A percentile compares a stretch with the other conserved stretches of the same genome.
Evolutionary conservation across 2,888 invertebrate genomes (phyloP).

Genomic region (Nephrotoma flavescens): DNA sequence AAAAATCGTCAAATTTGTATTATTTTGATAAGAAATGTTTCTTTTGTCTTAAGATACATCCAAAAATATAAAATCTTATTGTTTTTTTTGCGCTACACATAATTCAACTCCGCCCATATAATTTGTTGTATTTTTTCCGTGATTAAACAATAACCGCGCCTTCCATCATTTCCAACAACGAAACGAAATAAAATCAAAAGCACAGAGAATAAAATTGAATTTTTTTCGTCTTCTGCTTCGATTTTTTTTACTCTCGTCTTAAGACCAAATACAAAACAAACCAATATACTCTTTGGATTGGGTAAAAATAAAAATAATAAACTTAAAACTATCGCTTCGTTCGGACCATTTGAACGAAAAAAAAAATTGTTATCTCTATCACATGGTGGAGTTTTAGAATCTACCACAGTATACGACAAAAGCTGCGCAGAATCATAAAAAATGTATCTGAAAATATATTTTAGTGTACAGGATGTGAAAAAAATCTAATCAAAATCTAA

Average conservation of each 20-base stretch:
- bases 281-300: not conserved
- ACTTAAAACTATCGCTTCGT: not conserved
- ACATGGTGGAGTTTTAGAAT: not conserved
- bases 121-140: conserved; percentile 1
- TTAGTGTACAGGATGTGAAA: not conserved
- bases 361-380: not conserved
- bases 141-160: conserved; percentile 4
- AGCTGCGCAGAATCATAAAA: not conserved
- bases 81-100: not conserved
- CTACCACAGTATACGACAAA: not conserved
- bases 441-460: not conserved
- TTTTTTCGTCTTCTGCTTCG: not conserved
- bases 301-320: not conserved
- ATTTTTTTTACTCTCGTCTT: not conserved
- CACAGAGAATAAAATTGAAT: not conserved
- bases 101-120: conserved; percentile 4
- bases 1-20: not conserved
- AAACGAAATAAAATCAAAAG: not conserved
- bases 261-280: not conserved
- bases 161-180: not conserved
- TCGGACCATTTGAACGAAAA: not conserved
- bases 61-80: not conserved
- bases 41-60: not conserved
- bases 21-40: not conserved
- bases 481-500: not conserved